These are phyloP conservation scores for Enteromius anoplus DNA, from an alignment of 2,797 vertebrate genomes.

Conservation along the genomic window DNA sequence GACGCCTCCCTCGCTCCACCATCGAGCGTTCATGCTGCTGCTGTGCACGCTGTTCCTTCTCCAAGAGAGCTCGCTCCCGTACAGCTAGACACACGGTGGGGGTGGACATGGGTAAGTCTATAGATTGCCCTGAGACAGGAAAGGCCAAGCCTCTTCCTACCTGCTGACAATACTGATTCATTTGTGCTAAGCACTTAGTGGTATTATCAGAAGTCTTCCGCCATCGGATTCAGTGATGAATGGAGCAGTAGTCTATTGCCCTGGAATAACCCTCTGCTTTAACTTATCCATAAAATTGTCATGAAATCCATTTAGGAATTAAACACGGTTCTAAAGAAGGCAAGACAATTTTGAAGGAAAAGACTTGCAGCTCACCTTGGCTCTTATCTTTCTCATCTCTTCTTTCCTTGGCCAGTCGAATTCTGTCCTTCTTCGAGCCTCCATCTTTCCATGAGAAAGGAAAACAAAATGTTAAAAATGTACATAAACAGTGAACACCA, in stretches of 20 bases:
- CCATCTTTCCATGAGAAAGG: conserved; percentile 48
- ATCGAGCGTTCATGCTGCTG: conserved; percentile 84
- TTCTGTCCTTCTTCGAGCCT: conserved; percentile 52
- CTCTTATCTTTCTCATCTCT: conserved; percentile 66
- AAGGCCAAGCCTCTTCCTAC: conserved; percentile 30
- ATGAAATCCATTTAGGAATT: conserved; percentile 12
- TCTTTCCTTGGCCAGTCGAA: conserved; percentile 54
- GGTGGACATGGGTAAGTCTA: conserved; percentile 10
- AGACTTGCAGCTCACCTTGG: conserved; percentile 60
- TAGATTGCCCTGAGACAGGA: conserved; percentile 18
- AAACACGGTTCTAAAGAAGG: not conserved
- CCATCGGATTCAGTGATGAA: conserved; percentile 33
- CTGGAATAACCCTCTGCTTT: conserved; percentile 26
- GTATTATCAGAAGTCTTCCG: conserved; percentile 15
- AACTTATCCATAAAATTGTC: conserved; percentile 16
- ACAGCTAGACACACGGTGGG: conserved; percentile 71
- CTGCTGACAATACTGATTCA: conserved; percentile 38
- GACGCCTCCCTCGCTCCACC: conserved; percentile 84
- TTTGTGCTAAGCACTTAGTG: conserved; percentile 31
- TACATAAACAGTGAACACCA: conserved; percentile 6
- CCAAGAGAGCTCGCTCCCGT: conserved; percentile 79
- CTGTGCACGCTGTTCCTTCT: conserved; percentile 85
- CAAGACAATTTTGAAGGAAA: not conserved
- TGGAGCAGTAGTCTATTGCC: conserved; percentile 29
- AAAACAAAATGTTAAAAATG: not conserved